Percentiles rank a stretch among this genome's conserved stretches.
phyloP scores from a whole-genome alignment of 2,113 vertebrate species.

The Isichthys henryi region DNA sequence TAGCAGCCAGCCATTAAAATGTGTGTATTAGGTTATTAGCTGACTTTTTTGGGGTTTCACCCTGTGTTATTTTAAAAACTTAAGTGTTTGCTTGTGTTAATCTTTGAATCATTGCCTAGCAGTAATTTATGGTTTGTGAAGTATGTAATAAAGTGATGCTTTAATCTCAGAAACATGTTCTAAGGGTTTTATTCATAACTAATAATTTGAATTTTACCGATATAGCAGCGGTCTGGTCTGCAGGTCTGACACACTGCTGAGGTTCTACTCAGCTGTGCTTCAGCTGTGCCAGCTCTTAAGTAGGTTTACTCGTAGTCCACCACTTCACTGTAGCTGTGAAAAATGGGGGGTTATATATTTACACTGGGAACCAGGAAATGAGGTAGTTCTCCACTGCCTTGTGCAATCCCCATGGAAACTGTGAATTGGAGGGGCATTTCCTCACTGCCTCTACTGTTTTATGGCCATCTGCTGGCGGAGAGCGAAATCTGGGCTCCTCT shows the following conservation, averaged over 20 bases:
- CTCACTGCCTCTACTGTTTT: constrained; percentile 35
- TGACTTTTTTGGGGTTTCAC: neutral
- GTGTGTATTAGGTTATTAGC: neutral
- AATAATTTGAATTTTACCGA: neutral
- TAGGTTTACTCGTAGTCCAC: constrained; percentile 16
- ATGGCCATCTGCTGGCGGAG: constrained; percentile 20
- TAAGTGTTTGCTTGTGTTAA: neutral
- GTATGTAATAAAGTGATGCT: neutral
- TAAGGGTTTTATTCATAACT: neutral
- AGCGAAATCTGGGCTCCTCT: constrained; percentile 23
- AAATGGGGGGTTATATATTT: constrained; percentile 44
- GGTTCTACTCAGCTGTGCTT: neutral
- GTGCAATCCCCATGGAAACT: constrained; percentile 35
- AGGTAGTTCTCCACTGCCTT: constrained; percentile 23
- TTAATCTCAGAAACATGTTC: neutral
- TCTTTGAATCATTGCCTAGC: neutral
- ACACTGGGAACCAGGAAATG: constrained; percentile 47
- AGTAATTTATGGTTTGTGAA: neutral
- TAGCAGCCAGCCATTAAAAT: neutral
- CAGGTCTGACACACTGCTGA: neutral
- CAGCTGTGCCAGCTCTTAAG: constrained; percentile 5
- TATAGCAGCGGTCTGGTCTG: neutral
- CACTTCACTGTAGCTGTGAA: constrained; percentile 35
- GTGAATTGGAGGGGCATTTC: constrained; percentile 41
- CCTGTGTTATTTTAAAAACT: neutral